phyloP scores from a whole-genome alignment of 2,797 vertebrate species.

The Gymnothorax javanicus region DNA sequence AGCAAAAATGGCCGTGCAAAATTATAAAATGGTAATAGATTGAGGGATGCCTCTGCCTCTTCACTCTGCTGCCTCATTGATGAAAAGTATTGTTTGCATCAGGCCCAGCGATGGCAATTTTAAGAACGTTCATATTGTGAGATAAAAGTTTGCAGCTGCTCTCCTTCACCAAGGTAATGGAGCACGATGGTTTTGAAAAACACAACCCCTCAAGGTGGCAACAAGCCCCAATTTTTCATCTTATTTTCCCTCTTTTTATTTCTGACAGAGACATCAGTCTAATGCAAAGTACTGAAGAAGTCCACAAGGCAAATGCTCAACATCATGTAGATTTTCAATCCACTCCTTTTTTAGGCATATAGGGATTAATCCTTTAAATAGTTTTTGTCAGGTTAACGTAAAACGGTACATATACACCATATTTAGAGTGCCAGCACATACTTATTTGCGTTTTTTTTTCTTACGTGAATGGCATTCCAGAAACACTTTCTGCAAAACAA shows the following conservation, averaged over 20 bases:
- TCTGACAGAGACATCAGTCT: background rate
- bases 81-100: background rate
- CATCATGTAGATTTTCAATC: constrained; percentile 2
- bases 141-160: constrained; percentile 11
- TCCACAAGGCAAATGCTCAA: constrained; percentile 1
- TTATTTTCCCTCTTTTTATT: constrained; percentile 10
- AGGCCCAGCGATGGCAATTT: background rate
- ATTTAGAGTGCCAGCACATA: background rate
- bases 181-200: background rate
- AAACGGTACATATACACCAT: background rate
- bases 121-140: background rate
- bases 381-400: background rate
- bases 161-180: constrained; percentile 15
- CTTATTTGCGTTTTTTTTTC: background rate
- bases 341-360: background rate
- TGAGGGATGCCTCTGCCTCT: background rate
- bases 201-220: background rate
- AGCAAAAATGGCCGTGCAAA: background rate
- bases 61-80: background rate
- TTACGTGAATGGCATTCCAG: constrained; percentile 1
- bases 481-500: background rate
- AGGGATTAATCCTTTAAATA: background rate
- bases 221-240: background rate
- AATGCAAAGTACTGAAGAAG: background rate
- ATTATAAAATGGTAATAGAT: background rate